Conservation (phyloP, 1,140 invertebrate species). For the Cryptotermes secundus region DNA sequence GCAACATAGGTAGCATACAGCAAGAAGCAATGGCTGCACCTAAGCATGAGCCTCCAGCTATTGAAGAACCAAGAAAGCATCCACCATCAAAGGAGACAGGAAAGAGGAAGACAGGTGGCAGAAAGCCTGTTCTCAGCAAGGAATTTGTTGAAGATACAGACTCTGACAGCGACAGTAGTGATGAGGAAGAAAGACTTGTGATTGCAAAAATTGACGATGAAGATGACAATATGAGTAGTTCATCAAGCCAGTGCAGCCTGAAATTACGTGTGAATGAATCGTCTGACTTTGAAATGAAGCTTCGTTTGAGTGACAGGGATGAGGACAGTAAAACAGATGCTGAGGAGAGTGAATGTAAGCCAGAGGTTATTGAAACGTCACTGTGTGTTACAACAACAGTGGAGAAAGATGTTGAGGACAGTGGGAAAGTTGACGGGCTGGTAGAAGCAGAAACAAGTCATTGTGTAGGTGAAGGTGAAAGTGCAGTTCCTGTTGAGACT, state of each 20-base stretch:
- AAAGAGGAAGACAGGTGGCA: slow-evolving; percentile 35
- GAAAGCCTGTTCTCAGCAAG: slow-evolving; percentile 32
- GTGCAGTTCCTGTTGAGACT: slow-evolving; percentile 28
- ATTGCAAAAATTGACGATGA: slow-evolving; percentile 30
- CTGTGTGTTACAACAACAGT: neutral
- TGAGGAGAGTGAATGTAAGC: slow-evolving; percentile 40
- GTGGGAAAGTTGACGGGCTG: neutral
- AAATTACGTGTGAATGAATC: neutral
- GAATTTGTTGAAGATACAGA: slow-evolving; percentile 37
- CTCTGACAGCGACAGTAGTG: slow-evolving; percentile 37
- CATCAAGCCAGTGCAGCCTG: neutral
- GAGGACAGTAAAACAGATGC: slow-evolving; percentile 36
- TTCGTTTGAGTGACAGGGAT: neutral
- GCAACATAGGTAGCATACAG: neutral
- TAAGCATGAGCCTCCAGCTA: neutral
- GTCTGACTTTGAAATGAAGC: neutral
- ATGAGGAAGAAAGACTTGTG: slow-evolving; percentile 40
- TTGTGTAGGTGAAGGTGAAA: neutral
- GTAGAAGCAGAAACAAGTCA: neutral
- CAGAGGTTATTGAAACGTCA: neutral
- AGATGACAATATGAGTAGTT: neutral
- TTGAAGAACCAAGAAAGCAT: neutral
- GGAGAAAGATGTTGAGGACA: neutral
- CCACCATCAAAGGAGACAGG: slow-evolving; percentile 33
- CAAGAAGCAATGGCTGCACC: neutral